Evolutionary conservation across 2,888 invertebrate species (phyloP), one percentile per base, ranked within the genome.

Genomic region (Xestoiulus laeticollis): DNA sequence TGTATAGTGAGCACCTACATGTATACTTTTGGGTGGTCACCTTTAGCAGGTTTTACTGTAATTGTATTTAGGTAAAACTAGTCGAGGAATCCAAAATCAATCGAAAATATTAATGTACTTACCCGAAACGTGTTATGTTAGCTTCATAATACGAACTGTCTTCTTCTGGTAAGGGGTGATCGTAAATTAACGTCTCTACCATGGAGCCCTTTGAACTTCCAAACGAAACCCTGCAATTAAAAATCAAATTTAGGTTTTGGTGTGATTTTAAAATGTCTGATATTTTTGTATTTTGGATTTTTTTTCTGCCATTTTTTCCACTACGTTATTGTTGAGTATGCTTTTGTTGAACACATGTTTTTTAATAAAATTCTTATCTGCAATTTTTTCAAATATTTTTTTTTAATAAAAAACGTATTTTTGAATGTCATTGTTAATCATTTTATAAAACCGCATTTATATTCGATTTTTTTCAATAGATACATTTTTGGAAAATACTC

Each of bases 141-240:
- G 87, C 84, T 44, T 89, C 85, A 86, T 89, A 89, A 84, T 88
- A 89, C 44, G 85, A 85, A 33, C 38, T 48, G 84, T 95, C 95
- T 91, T 96, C 96, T 92, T 96, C 96, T 91, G 96, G 96, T 87
- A 96, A 94, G 89, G 94, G 94, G 91, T 95, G 96, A 93, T 97
- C 97, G 93, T 96, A 97, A 90, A 97, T 96, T 90, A 97, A 94
- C 85, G 97, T 97, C 93, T 97, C 97, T 89, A 97, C 97, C 97
- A 97, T 97, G 87, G 97, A 97, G 90, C 97, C 97, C 92, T 97
- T 97, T 90, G 97, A 97, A 92, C 97, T 97, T 90, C 97, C 97
- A 93, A 97, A 97, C 87, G 97, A 97, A 90, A 97, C 97, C 94
- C 97, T 97, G 94, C 19, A 93, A 93, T 48, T 19, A 22, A 87